A percentile compares a stretch with the other conserved stretches of the same genome.
Evolutionary conservation across 2,888 invertebrate species (phyloP).

Genomic region (Operophtera brumata): DNA sequence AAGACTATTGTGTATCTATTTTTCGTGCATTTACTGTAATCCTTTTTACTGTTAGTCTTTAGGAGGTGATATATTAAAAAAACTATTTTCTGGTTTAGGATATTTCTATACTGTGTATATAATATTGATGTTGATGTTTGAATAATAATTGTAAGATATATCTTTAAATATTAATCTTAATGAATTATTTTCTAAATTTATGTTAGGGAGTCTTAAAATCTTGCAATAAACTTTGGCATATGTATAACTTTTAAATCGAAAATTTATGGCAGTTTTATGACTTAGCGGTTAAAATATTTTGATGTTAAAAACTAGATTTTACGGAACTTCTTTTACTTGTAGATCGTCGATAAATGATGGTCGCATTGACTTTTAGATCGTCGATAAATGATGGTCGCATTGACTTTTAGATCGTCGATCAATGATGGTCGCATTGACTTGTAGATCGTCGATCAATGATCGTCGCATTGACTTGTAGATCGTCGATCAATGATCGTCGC

Average conservation of each 20-base stretch:
- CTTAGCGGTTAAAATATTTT: conserved; percentile 30
- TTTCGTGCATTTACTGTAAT: conserved; percentile 80
- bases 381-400: conserved; percentile 33
- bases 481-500: conserved; percentile 32
- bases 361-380: conserved; percentile 42
- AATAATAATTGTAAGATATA: conserved; percentile 54
- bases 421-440: conserved; percentile 40
- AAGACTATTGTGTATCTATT: conserved; percentile 75
- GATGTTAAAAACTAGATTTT: conserved; percentile 36
- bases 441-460: conserved; percentile 33
- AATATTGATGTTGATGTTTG: conserved; percentile 66
- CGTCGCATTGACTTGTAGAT: conserved; percentile 38
- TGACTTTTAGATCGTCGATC: conserved; percentile 41
- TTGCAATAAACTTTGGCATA: conserved; percentile 31
- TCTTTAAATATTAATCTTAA: conserved; percentile 38
- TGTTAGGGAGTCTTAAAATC: conserved; percentile 15
- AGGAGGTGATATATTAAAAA: conserved; percentile 74
- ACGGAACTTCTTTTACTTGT: conserved; percentile 41
- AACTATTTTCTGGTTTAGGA: conserved; percentile 67
- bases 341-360: conserved; percentile 32
- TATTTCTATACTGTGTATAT: conserved; percentile 64
- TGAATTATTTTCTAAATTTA: conserved; percentile 25
- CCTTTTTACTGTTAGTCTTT: conserved; percentile 72
- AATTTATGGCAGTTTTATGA: conserved; percentile 19
- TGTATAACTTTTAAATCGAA: conserved; percentile 21